Base-by-base conservation (phyloP, 2,888 invertebrate species). In the Aquatica leii region DNA sequence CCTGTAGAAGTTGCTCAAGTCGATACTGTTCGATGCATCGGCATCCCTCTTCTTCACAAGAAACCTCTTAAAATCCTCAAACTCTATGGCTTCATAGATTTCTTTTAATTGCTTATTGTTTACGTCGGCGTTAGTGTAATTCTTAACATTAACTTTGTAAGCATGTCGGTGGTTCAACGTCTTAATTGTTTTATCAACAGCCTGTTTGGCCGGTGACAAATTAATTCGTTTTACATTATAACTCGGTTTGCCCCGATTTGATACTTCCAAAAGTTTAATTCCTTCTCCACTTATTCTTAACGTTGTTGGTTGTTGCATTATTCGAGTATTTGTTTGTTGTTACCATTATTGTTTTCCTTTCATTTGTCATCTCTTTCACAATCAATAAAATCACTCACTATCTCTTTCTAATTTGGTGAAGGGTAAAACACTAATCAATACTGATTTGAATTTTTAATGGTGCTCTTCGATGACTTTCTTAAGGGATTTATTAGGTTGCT, bases 61-160 rank as follows among this genome's bases (percentile, higher is more conserved):
- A 86, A 87, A 86, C 86, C 86, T 85, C 82, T 86, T 84, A 83
- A 87, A 86, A 82, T 87, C 85, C 34, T 82, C 81, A 78, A 86
- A 84, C 84, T 85, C 82, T 71, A 84, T 81, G 85, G 87, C 85
- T 85, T 86, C 86, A 70, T 84, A 83, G 80, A 87, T 86, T 80
- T 84, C 83, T 77, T 82, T 78, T 78, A 87, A 68, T 62, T 73
- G 72, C 49, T 71, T 71, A 61, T 69, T 74, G 24, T 68, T 69
- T 58, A 73, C 74, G 55, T 73, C 73, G 34, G 67, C 51, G 61
- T 73, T 76, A 46, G 67, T 69, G 60, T 71, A 74, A 20, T 75
- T 70, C 17, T 66, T 84, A 80, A 82, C 84, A 59, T 67, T 73
- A 48, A 72, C 58, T 56, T 70, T 64, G 18, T 63, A 63, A n/a